Percentiles rank a stretch among this genome's conserved stretches.
Evolutionary conservation across 2,888 invertebrate genomes (phyloP).

Genomic region (Psylliodes chrysocephalus): DNA sequence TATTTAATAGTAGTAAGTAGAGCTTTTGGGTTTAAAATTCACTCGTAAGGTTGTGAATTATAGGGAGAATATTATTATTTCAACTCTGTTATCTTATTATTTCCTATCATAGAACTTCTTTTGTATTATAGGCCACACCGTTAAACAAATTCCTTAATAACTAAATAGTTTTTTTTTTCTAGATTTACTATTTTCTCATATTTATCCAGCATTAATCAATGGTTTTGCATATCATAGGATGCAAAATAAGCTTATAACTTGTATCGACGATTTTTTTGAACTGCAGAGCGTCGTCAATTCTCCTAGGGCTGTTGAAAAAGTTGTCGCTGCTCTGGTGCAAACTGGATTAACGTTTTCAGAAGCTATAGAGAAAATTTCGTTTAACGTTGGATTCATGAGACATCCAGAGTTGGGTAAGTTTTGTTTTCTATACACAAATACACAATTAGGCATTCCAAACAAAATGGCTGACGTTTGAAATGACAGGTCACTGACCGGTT

Average conservation of each 20-base stretch:
- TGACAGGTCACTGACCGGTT: too few species aligned
- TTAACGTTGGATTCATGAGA: constrained; percentile 37
- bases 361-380: constrained; percentile 38
- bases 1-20: too few species aligned
- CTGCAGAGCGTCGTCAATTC: constrained; percentile 25
- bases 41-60: too few species aligned
- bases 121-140: too few species aligned
- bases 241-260: constrained; percentile 28
- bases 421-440: too few species aligned
- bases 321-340: constrained; percentile 32
- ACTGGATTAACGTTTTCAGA: constrained; percentile 42
- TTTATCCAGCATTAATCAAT: constrained; percentile 23
- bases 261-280: constrained; percentile 34
- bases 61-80: too few species aligned
- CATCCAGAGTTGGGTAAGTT: constrained; percentile 42
- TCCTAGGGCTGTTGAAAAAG: constrained; percentile 21
- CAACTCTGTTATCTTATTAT: too few species aligned
- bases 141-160: too few species aligned
- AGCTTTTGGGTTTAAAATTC: too few species aligned
- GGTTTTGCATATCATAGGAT: constrained; percentile 34
- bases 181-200: constrained; percentile 34
- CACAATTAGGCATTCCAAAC: too few species aligned
- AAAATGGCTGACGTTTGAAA: too few species aligned
- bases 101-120: too few species aligned
- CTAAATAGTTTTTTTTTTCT: constrained; percentile 14